Conservation (phyloP, 2,888 invertebrate species). For the Eueremaeus valkanovi region DNA sequence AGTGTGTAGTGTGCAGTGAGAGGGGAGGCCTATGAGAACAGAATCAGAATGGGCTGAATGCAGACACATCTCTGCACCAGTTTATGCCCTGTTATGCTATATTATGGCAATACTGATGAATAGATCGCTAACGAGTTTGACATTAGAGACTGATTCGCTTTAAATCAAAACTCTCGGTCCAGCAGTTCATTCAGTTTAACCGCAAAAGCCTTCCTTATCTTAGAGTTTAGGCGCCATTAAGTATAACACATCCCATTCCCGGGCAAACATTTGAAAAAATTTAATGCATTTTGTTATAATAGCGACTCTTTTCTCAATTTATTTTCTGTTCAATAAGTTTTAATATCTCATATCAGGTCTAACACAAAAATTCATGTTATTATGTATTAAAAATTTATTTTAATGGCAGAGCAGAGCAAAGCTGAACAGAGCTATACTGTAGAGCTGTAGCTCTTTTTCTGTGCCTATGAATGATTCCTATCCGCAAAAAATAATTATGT, state of each 20-base stretch:
- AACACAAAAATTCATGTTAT: not conserved
- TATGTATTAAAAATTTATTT: conserved; percentile 14
- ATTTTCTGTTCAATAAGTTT: not conserved
- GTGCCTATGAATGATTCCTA: not conserved
- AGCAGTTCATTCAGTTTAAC: conserved; percentile 10
- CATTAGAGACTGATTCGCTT: conserved; percentile 21
- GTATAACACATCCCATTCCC: too few species aligned
- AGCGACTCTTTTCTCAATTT: too few species aligned
- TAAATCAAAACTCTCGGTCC: conserved; percentile 25
- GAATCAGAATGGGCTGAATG: too few species aligned
- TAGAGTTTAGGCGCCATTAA: conserved; percentile 20
- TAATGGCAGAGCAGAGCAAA: too few species aligned
- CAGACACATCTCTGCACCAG: not conserved
- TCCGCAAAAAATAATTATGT: conserved; percentile 27
- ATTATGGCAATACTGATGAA: not conserved
- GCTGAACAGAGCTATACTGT: too few species aligned
- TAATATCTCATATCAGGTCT: conserved; percentile 2
- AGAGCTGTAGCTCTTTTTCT: conserved; percentile 14
- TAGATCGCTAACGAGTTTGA: conserved; percentile 31
- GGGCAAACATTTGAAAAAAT: too few species aligned
- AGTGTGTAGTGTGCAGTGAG: too few species aligned
- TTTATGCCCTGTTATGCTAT: not conserved
- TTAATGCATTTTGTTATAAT: too few species aligned
- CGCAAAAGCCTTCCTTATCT: conserved; percentile 19
- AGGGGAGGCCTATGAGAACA: too few species aligned